phyloP scores from a whole-genome alignment of 2,113 vertebrate species.

The Epinephelus moara region DNA sequence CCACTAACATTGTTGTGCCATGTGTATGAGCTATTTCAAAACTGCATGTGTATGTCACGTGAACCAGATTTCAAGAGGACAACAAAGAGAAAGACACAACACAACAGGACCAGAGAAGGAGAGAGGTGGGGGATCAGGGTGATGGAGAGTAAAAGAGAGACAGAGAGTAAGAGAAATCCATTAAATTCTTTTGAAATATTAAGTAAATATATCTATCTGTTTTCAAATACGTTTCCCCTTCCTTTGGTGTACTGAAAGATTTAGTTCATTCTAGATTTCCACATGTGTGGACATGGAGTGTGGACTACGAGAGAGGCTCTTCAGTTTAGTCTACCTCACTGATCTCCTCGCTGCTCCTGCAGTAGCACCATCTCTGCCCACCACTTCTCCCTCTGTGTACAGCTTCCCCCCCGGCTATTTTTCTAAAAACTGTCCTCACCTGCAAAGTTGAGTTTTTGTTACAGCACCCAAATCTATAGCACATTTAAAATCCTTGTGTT shows the following conservation, averaged over 20 bases:
- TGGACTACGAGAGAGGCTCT: slow-evolving; percentile 16
- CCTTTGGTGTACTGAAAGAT: slow-evolving; percentile 71
- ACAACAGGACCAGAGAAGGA: background rate
- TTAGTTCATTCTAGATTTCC: slow-evolving; percentile 58
- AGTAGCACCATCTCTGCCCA: slow-evolving; percentile 33
- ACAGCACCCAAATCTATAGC: slow-evolving; percentile 31
- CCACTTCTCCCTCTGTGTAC: slow-evolving; percentile 8
- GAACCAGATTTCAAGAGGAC: slow-evolving; percentile 8
- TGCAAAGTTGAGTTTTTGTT: slow-evolving; percentile 41
- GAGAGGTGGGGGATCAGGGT: background rate
- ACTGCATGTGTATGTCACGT: background rate
- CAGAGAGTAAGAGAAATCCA: slow-evolving; percentile 69
- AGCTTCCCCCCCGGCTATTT: slow-evolving; percentile 35
- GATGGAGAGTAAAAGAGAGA: slow-evolving; percentile 8
- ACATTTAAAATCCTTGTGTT: slow-evolving; percentile 25
- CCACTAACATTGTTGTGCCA: background rate
- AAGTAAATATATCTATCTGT: slow-evolving; percentile 70
- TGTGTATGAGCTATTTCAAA: background rate
- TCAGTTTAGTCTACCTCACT: slow-evolving; percentile 29
- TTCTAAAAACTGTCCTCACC: slow-evolving; percentile 41
- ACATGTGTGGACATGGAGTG: slow-evolving; percentile 36
- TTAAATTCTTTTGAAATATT: slow-evolving; percentile 84
- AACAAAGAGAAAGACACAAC: background rate
- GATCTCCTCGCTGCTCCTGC: slow-evolving; percentile 30
- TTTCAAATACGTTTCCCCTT: slow-evolving; percentile 45